phyloP scores from a whole-genome alignment of 2,797 vertebrate genomes.

The Hypotaenidia philippensis region DNA sequence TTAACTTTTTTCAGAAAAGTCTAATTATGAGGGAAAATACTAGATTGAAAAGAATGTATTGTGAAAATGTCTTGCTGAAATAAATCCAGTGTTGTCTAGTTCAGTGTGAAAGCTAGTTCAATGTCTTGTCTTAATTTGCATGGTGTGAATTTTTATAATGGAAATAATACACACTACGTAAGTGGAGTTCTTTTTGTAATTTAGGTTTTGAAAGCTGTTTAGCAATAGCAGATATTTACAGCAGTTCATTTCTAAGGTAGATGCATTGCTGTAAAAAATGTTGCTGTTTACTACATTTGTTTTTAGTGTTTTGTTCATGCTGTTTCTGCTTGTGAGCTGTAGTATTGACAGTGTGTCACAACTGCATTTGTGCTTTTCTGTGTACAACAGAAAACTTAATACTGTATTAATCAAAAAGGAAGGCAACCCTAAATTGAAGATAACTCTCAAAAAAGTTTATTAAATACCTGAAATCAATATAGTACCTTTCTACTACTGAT shows the following conservation, averaged over 20 bases:
- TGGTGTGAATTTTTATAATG: neutral
- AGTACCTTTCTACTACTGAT: neutral
- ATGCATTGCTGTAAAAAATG: neutral
- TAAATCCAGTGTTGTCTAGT: neutral
- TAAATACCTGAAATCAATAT: neutral
- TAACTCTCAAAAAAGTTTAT: neutral
- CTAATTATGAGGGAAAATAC: neutral
- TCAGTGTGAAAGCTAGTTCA: neutral
- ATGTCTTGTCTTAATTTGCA: neutral
- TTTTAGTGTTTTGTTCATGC: neutral
- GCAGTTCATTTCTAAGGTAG: neutral
- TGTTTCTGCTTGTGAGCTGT: neutral
- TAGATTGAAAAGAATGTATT: neutral
- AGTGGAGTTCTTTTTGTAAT: neutral
- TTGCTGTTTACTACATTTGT: neutral
- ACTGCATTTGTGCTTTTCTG: neutral
- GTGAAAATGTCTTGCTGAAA: constrained; percentile 40
- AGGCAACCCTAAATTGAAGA: neutral
- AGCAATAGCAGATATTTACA: neutral
- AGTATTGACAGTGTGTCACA: neutral
- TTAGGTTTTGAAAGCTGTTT: neutral
- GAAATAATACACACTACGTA: neutral
- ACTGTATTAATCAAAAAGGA: constrained; percentile 41
- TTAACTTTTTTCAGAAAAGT: neutral
- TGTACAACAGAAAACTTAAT: neutral